phyloP scores from a whole-genome alignment of 2,113 vertebrate species.

The Rhabdomys dilectus region DNA sequence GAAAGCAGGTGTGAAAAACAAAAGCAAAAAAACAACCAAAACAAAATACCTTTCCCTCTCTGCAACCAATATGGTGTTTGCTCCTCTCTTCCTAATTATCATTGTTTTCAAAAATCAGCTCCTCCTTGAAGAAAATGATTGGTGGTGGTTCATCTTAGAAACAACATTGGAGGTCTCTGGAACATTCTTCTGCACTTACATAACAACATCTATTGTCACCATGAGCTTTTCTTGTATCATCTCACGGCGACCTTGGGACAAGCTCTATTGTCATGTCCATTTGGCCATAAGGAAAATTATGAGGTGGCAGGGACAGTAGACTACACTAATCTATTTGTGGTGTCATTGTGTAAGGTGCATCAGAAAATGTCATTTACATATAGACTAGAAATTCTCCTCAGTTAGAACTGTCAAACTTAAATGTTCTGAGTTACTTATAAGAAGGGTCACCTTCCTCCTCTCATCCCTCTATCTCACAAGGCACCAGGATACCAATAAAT shows the following conservation, averaged over 20 bases:
- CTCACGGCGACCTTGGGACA: background rate
- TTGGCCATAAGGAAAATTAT: background rate
- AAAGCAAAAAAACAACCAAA: slow-evolving; percentile 60
- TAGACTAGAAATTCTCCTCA: background rate
- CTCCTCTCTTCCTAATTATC: slow-evolving; percentile 41
- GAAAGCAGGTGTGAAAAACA: slow-evolving; percentile 77
- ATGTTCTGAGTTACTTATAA: background rate
- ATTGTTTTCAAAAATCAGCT: background rate
- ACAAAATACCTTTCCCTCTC: slow-evolving; percentile 52
- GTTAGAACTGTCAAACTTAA: background rate
- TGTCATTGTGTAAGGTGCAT: background rate
- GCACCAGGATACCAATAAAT: background rate
- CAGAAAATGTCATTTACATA: background rate
- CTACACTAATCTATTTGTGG: background rate
- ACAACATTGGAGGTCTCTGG: background rate
- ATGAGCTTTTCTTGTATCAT: background rate
- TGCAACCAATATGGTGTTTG: background rate
- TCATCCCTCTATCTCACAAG: background rate
- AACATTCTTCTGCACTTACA: background rate
- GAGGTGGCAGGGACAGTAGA: background rate
- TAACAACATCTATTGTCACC: background rate
- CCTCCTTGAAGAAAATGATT: slow-evolving; percentile 12
- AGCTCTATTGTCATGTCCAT: background rate
- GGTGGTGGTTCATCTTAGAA: background rate
- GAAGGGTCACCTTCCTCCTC: background rate